A percentile compares a stretch with the other conserved stretches of the same genome.
Conservation (phyloP, 2,113 vertebrate species). For the Bettongia penicillata region DNA sequence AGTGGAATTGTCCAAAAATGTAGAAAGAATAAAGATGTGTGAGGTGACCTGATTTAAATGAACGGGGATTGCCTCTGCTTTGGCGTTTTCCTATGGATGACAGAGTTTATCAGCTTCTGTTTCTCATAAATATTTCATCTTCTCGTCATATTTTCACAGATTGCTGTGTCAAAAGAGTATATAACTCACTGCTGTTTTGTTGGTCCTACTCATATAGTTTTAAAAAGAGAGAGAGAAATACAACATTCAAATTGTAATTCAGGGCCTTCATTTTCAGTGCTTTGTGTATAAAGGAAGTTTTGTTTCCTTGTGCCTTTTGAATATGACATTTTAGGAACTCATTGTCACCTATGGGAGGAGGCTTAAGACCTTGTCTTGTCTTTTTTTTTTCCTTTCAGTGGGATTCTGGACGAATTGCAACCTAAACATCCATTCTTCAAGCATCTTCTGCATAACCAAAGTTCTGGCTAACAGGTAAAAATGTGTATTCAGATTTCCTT, state of each 20-base stretch:
- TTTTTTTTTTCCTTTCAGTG: slow-evolving; percentile 36
- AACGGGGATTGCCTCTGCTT: slow-evolving; percentile 71
- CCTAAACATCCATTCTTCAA: slow-evolving; percentile 73
- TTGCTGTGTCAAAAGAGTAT: neutral
- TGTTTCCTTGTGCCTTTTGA: slow-evolving; percentile 58
- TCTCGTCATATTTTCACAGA: slow-evolving; percentile 31
- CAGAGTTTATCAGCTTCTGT: slow-evolving; percentile 63
- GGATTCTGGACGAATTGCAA: slow-evolving; percentile 73
- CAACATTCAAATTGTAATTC: neutral
- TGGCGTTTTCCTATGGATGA: slow-evolving; percentile 69
- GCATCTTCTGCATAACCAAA: slow-evolving; percentile 70
- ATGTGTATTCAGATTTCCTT: slow-evolving; percentile 1
- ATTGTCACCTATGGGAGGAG: slow-evolving; percentile 9
- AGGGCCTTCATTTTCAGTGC: slow-evolving; percentile 8
- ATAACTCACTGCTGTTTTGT: slow-evolving; percentile 12
- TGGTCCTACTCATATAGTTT: neutral
- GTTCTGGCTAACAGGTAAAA: slow-evolving; percentile 78
- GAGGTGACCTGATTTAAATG: slow-evolving; percentile 64
- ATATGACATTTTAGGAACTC: slow-evolving; percentile 49
- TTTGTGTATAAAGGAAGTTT: slow-evolving; percentile 38
- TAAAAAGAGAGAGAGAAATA: slow-evolving; percentile 16
- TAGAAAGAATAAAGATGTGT: slow-evolving; percentile 61
- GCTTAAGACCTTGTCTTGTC: neutral
- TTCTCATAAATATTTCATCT: slow-evolving; percentile 65
- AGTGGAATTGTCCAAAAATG: slow-evolving; percentile 61